phyloP scores from a whole-genome alignment of 1,140 invertebrate genomes.

The Platorchestia sp. region DNA sequence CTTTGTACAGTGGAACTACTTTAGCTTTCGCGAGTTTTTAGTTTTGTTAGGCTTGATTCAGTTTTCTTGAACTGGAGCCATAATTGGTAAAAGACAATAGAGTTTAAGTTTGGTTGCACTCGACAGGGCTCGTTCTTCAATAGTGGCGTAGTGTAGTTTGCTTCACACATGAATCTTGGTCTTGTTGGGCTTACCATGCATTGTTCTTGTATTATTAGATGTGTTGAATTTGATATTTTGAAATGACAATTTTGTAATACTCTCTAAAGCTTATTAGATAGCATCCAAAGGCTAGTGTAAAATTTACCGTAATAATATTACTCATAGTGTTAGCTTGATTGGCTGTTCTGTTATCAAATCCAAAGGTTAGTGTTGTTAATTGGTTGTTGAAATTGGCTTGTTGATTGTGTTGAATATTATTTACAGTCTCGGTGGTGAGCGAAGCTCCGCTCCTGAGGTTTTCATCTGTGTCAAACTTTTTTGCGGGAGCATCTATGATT shows the following conservation, averaged over 20 bases:
- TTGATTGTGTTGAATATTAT: background rate
- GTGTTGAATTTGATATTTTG: background rate
- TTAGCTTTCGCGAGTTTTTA: background rate
- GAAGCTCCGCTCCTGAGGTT: background rate
- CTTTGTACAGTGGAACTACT: background rate
- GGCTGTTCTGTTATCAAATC: conserved; percentile 14
- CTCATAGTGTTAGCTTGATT: conserved; percentile 37
- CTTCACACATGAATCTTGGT: background rate
- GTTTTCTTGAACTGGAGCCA: conserved; percentile 42
- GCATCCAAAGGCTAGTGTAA: background rate
- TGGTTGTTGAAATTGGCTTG: conserved; percentile 6
- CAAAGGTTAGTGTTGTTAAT: conserved; percentile 21
- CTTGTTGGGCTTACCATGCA: background rate
- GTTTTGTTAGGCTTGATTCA: background rate
- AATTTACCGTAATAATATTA: conserved; percentile 4
- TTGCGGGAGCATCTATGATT: background rate
- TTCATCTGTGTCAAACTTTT: background rate
- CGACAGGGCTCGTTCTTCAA: background rate
- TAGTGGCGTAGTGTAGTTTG: background rate
- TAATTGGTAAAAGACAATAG: conserved; percentile 56
- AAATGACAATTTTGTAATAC: background rate
- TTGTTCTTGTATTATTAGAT: background rate
- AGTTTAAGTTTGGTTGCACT: conserved; percentile 28
- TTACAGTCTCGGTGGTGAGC: background rate
- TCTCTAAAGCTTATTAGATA: background rate